Conservation (phyloP, 2,113 vertebrate genomes). For the Chiloscyllium plagiosum region DNA sequence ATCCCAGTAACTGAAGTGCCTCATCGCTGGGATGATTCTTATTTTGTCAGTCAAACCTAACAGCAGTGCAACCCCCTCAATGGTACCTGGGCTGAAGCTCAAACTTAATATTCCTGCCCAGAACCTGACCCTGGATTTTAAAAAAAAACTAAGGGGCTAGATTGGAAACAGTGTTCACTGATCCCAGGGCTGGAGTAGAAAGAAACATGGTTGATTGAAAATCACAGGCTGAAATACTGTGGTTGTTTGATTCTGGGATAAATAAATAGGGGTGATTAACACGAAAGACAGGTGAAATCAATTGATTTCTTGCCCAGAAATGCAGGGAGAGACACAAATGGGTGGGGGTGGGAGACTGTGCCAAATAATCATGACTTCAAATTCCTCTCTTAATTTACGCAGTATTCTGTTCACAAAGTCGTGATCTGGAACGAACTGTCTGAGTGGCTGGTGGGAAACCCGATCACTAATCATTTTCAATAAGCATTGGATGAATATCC, state of each 20-base stretch:
- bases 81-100: background rate
- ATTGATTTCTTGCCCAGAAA: background rate
- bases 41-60: background rate
- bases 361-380: background rate
- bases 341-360: background rate
- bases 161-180: background rate
- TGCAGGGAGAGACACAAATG: background rate
- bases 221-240: background rate
- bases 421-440: background rate
- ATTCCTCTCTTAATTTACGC: background rate
- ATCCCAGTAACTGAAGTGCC: no score
- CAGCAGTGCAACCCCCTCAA: background rate
- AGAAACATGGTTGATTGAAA: background rate
- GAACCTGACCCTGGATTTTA: background rate
- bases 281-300: background rate
- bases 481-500: background rate
- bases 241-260: background rate
- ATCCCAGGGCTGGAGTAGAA: background rate
- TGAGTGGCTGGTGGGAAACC: background rate
- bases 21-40: no score
- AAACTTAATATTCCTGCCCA: background rate
- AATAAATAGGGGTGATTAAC: background rate
- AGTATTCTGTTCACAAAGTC: background rate
- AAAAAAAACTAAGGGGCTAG: background rate
- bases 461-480: background rate